phyloP scores from a whole-genome alignment of 2,113 vertebrate genomes.

The Gallinago media region DNA sequence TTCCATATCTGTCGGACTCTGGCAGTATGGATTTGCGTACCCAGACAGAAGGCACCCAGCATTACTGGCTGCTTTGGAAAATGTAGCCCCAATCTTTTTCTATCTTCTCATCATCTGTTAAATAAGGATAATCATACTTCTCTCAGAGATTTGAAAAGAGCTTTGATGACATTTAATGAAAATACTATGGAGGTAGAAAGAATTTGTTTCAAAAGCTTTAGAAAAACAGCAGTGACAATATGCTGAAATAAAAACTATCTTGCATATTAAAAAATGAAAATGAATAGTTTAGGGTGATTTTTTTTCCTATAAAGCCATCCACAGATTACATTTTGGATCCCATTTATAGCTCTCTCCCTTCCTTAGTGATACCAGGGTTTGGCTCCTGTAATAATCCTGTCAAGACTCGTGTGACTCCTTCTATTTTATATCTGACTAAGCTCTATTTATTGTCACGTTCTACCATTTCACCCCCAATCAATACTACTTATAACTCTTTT shows the following conservation, averaged over 20 bases:
- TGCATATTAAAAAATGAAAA: not conserved
- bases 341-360: not conserved
- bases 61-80: slow-evolving; percentile 13
- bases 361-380: slow-evolving; percentile 9
- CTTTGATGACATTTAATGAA: slow-evolving; percentile 59
- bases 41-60: not conserved
- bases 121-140: slow-evolving; percentile 62
- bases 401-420: not conserved
- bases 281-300: not conserved
- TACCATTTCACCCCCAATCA: slow-evolving; percentile 44
- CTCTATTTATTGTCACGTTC: slow-evolving; percentile 51
- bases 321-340: not conserved
- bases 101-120: slow-evolving; percentile 52
- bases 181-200: slow-evolving; percentile 56
- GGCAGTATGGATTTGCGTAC: not conserved
- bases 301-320: not conserved
- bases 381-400: not conserved
- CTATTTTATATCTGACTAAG: slow-evolving; percentile 59
- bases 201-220: slow-evolving; percentile 59
- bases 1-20: not conserved
- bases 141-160: slow-evolving; percentile 36
- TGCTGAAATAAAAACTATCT: slow-evolving; percentile 35
- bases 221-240: slow-evolving; percentile 37
- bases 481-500: slow-evolving; percentile 31
- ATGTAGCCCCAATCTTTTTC: not conserved